Base-by-base conservation (phyloP, 2,888 invertebrate genomes). In the Diabrotica balteata region DNA sequence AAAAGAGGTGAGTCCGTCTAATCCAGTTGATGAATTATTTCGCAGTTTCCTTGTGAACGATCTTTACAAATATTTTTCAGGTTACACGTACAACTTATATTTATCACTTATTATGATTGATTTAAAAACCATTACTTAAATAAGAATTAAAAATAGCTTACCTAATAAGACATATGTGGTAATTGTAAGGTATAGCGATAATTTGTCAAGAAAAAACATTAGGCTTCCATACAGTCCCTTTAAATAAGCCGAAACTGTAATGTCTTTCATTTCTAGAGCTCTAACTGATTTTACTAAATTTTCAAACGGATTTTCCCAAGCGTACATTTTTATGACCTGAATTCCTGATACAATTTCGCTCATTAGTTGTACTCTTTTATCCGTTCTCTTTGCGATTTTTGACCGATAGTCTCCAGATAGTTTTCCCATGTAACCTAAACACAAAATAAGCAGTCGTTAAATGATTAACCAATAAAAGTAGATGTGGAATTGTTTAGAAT, bases 131-230 rank as follows among this genome's bases (percentile, higher is more conserved):
- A n/a, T n/a, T n/a, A 17, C 1, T 32, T 4, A 32, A 32, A 32
- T 32, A 32, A 4, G 1, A 32, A 32, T 32, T 32, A 32, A 32
- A 32, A 32, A 32, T 32, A 5, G 1, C 52, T 52, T 60, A 43
- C 92, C 93, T 71, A 90, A 83, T 2, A 94, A 84, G 8, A 93
- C 91, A 79, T 91, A 94, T 0, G 91, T 88, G 46, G 93, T 86
- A 59, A 96, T 87, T 0, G 94, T 94, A 62, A 93, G 88, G 80
- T 91, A 94, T 10, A 96, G 86, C 0, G 96, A 92, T 46, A 94
- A 88, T 73, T 96, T 90, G 77, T 94, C 93, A 0, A 95, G 93
- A 80, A 94, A 95, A 53, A 96, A 91, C 79, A 88, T 82, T 72
- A 88, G 81, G 0, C 90, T 89, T 22, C 88, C 84, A 9, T 88